phyloP scores from a whole-genome alignment of 2,888 invertebrate genomes.

The Perdita meconis region DNA sequence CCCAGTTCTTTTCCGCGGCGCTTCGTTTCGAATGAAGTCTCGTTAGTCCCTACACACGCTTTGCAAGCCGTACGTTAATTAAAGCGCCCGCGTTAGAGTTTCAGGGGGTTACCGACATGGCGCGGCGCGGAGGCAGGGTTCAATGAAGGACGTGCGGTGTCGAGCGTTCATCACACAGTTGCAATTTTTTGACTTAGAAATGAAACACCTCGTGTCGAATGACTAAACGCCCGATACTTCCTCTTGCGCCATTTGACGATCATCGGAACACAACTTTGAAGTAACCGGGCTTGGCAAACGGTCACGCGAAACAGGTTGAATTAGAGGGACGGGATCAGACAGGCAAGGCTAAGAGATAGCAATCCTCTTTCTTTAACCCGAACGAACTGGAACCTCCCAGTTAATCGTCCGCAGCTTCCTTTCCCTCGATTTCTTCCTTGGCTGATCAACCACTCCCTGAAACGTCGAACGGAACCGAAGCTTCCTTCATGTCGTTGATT shows the following conservation, averaged over 20 bases:
- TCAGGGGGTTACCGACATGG: background rate
- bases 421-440: constrained; percentile 14
- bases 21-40: background rate
- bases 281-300: constrained; percentile 26
- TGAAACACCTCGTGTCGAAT: constrained; percentile 12
- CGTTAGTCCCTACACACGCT: background rate
- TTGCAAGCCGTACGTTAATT: constrained; percentile 20
- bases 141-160: background rate
- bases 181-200: constrained; percentile 12
- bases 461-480: constrained; percentile 21
- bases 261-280: too few species aligned
- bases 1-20: background rate
- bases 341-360: constrained; percentile 16
- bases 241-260: too few species aligned
- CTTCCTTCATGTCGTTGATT: constrained; percentile 20
- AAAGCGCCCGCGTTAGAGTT: constrained; percentile 14
- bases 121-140: background rate
- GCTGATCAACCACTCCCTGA: background rate
- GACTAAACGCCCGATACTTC: background rate
- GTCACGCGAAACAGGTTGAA: constrained; percentile 2
- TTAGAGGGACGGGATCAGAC: constrained; percentile 15
- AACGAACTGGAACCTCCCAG: background rate
- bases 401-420: constrained; percentile 35
- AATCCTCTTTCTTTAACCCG: background rate
- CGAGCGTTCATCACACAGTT: background rate